Percentiles rank a stretch among this genome's conserved stretches.
phyloP scores from a whole-genome alignment of 2,888 invertebrate species.

The Protophormia terraenovae region DNA sequence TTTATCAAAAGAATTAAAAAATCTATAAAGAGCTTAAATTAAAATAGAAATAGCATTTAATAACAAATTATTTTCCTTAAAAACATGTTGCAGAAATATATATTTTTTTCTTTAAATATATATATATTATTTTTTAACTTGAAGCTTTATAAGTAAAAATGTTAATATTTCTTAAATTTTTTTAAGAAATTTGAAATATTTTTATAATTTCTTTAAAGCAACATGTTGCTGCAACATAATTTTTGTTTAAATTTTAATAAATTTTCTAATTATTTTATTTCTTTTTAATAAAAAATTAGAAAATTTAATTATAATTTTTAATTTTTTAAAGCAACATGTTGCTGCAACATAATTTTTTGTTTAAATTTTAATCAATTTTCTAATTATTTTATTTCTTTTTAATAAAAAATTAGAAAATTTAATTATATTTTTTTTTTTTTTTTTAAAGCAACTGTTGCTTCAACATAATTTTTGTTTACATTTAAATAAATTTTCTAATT shows the following conservation, averaged over 20 bases:
- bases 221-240: constrained; percentile 50
- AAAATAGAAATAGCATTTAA: no score
- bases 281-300: no score
- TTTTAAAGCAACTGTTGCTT: constrained; percentile 45
- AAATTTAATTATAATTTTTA: neutral
- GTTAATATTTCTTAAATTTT: neutral
- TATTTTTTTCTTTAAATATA: no score
- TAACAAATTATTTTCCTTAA: neutral
- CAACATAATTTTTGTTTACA: constrained; percentile 2
- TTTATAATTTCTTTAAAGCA: neutral
- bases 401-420: no score
- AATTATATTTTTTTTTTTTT: neutral
- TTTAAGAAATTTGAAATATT: neutral
- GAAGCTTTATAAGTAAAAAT: neutral
- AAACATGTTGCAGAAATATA: constrained; percentile 52
- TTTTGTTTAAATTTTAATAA: no score
- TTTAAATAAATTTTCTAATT: neutral
- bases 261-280: no score
- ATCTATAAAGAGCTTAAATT: no score
- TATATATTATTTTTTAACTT: no score
- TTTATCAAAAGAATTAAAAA: neutral
- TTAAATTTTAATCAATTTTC: neutral
- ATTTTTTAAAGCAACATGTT: constrained; percentile 32
- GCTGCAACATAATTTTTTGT: constrained; percentile 22
- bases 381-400: neutral